Base-by-base conservation (phyloP, 1,140 invertebrate species). In the Lepeophtheirus salmonis region DNA sequence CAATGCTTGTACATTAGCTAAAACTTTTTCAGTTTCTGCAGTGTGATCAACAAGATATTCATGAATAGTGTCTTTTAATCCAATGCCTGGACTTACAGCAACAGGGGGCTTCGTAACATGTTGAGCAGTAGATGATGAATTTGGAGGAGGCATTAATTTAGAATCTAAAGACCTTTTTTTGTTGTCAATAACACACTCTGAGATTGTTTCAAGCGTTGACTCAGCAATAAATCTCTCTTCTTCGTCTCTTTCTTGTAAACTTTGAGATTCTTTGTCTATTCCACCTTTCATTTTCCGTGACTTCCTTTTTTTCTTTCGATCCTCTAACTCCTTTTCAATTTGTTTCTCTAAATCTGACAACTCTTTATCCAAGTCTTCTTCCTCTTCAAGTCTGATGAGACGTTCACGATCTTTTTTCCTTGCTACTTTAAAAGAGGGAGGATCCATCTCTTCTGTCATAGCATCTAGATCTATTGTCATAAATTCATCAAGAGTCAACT, bases 401-500 rank as follows among this genome's bases (percentile, higher is more conserved):
- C 63, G 60, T 48, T 89, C 84, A 59, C 83, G 82, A 68, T 90
- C 86, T 67, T 87, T 87, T 69, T 83, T 82, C 51, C 88, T 76
- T 0, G 89, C 86, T 2, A 81, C 83, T 73, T 86, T 91, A 68
- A 91, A 97, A 0, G 87, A 84, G 0, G 90, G 90, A 22, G 94
- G 94, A 74, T 97, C 92, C 68, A 91, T 86, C 68, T 95, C 90
- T 66, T 94, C 88, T 2, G 59, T 61, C 59, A 61, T 61, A 17
- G 59, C 59, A 69, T 96, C 91, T 56, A 98, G 74, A 72, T 98
- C 92, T 3, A 97, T 86, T 0, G 81, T 86, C 81, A 95, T 88
- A 69, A 99, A 99, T 74, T 99, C 91, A 64, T 97, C 90, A 4
- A 96, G 74, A 0, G 92, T 96, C 20, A 98, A 72, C 56, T 76